Evolutionary conservation across 1,140 invertebrate genomes (phyloP).

Genomic region (Papilio polytes): DNA sequence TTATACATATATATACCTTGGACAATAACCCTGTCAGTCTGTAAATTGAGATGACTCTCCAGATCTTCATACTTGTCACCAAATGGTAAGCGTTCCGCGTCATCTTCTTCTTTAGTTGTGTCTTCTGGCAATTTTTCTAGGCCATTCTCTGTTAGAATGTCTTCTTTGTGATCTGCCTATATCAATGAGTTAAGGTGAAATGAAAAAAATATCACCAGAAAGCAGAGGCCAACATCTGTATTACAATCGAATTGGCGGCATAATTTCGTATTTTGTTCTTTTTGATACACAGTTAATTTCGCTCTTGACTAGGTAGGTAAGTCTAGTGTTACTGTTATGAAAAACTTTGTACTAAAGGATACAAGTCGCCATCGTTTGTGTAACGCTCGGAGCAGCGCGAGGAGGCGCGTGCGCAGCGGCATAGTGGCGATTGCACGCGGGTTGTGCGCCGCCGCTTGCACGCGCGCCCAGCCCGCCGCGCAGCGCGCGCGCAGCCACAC

Average conservation of each 20-base stretch:
- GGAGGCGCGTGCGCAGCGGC: conserved; percentile 90
- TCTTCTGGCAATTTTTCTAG: conserved; percentile 45
- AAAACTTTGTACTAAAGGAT: conserved; percentile 56
- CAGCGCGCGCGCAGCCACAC: conserved; percentile 91
- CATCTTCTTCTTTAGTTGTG: conserved; percentile 45
- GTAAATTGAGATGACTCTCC: conserved; percentile 61
- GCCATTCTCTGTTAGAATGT: conserved; percentile 32
- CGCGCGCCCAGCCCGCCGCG: conserved; percentile 91
- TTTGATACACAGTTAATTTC: background rate
- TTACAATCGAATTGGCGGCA: no score
- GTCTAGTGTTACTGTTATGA: no score
- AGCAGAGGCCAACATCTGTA: no score
- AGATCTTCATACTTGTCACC: conserved; percentile 46
- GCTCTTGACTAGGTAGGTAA: background rate
- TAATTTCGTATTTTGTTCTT: no score
- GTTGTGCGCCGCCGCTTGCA: conserved; percentile 95
- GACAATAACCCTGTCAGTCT: conserved; percentile 61
- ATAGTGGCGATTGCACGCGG: conserved; percentile 91
- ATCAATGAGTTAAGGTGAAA: conserved; percentile 38
- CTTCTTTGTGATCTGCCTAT: conserved; percentile 29
- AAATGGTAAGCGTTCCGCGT: conserved; percentile 20
- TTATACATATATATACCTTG: conserved; percentile 49
- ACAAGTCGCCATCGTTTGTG: conserved; percentile 87
- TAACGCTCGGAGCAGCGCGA: conserved; percentile 91
- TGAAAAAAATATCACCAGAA: background rate